These are phyloP conservation scores for Dasypolia templi DNA, from an alignment of 2,888 invertebrate species.

Conservation along the genomic window DNA sequence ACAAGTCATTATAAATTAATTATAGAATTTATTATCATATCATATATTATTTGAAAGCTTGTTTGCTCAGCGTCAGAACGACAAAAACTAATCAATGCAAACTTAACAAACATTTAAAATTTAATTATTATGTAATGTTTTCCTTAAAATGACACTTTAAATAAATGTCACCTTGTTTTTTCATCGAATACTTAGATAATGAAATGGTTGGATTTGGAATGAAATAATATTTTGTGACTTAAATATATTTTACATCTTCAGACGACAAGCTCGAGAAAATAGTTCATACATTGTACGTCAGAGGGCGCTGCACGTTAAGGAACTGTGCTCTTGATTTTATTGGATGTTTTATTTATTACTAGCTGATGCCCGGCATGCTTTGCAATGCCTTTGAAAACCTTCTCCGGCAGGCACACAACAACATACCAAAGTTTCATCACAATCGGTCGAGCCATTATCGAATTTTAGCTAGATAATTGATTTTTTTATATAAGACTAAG, in stretches of 20 bases:
- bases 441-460: too few relatives aligned
- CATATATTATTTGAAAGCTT: not conserved
- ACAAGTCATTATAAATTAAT: slow-evolving; percentile 26
- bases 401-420: too few relatives aligned
- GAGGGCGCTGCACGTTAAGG: slow-evolving; percentile 18
- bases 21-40: not conserved
- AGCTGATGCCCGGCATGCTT: too few relatives aligned
- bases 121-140: slow-evolving; percentile 3
- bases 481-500: too few relatives aligned
- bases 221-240: not conserved
- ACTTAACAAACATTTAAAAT: not conserved
- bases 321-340: not conserved
- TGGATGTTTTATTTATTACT: not conserved
- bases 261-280: not conserved
- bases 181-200: not conserved
- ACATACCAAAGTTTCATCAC: too few relatives aligned
- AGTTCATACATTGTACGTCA: not conserved
- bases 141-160: slow-evolving; percentile 21
- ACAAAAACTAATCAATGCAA: slow-evolving; percentile 1
- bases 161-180: slow-evolving; percentile 11
- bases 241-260: not conserved
- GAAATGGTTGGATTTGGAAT: not conserved
- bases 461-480: too few relatives aligned
- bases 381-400: too few relatives aligned
- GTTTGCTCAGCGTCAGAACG: slow-evolving; percentile 6